Conservation (phyloP, 2,113 vertebrate genomes). For the Mellivora capensis region DNA sequence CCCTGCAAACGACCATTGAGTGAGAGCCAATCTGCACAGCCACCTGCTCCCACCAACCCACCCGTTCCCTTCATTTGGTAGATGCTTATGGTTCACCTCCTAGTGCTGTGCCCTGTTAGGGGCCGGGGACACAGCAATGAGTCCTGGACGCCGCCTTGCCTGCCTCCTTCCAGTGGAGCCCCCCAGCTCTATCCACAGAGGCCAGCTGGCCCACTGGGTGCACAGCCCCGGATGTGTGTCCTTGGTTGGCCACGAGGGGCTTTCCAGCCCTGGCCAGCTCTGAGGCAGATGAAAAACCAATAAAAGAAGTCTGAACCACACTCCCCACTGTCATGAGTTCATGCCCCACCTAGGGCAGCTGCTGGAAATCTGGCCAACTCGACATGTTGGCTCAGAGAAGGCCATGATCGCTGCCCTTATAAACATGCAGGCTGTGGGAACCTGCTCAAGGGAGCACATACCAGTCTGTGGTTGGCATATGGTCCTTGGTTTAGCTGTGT, state of each 20-base stretch:
- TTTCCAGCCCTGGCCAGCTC: neutral
- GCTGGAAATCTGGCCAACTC: neutral
- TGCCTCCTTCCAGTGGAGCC: neutral
- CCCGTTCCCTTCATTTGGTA: fast-evolving
- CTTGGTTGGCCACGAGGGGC: neutral
- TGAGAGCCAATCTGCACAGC: neutral
- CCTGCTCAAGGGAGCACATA: neutral
- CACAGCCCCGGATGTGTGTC: neutral
- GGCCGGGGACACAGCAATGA: fast-evolving
- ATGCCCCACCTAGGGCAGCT: fast-evolving
- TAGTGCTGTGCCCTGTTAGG: fast-evolving
- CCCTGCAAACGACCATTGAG: neutral
- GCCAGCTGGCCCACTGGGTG: neutral
- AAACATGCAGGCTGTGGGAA: neutral
- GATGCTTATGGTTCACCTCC: fast-evolving
- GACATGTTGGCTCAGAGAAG: neutral
- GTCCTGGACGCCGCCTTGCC: neutral
- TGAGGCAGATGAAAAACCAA: neutral
- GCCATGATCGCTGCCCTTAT: fast-evolving
- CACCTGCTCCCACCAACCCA: neutral
- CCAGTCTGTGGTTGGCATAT: neutral
- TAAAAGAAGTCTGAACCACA: neutral
- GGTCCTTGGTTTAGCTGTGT: neutral
- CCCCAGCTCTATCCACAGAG: neutral
- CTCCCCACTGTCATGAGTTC: fast-evolving